These are phyloP conservation scores for Rattus rattus DNA, from an alignment of 2,113 vertebrate genomes.

Conservation along the genomic window DNA sequence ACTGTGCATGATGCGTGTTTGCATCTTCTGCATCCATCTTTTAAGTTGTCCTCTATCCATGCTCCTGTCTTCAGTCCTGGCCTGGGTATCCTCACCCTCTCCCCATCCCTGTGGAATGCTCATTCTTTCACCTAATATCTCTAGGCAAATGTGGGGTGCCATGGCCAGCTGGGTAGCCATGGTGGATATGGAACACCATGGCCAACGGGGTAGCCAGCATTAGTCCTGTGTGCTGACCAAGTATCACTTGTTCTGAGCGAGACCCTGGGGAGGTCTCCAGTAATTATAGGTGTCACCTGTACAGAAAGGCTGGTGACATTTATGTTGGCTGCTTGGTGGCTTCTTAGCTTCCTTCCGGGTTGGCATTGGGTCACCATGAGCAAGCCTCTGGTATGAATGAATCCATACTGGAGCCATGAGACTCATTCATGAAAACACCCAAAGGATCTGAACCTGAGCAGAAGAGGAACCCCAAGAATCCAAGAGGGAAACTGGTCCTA, in stretches of 20 bases:
- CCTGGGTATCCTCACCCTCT: not conserved
- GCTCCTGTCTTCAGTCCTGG: accelerated
- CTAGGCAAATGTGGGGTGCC: not conserved
- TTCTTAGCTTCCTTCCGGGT: slow-evolving; percentile 26
- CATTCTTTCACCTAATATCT: not conserved
- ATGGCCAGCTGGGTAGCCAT: not conserved
- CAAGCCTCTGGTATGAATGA: not conserved
- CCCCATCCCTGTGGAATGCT: not conserved
- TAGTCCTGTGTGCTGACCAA: not conserved
- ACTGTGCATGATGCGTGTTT: not conserved
- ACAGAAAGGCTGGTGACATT: not conserved
- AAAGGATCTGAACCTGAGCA: not conserved
- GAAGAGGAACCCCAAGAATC: no score
- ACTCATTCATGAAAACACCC: not conserved
- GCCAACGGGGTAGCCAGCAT: not conserved
- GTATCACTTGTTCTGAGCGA: accelerated
- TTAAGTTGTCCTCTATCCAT: not conserved
- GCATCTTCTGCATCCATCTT: not conserved
- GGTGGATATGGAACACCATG: accelerated
- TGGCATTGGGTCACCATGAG: not conserved
- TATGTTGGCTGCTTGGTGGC: not conserved
- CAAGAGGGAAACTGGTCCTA: not conserved
- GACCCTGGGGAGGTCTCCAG: not conserved
- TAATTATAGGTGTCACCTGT: not conserved
- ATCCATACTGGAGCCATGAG: not conserved